Percentiles rank a stretch among this genome's conserved stretches.
These are phyloP conservation scores for Vanessa tameamea DNA, from an alignment of 1,140 invertebrate genomes.

Conservation along the genomic window DNA sequence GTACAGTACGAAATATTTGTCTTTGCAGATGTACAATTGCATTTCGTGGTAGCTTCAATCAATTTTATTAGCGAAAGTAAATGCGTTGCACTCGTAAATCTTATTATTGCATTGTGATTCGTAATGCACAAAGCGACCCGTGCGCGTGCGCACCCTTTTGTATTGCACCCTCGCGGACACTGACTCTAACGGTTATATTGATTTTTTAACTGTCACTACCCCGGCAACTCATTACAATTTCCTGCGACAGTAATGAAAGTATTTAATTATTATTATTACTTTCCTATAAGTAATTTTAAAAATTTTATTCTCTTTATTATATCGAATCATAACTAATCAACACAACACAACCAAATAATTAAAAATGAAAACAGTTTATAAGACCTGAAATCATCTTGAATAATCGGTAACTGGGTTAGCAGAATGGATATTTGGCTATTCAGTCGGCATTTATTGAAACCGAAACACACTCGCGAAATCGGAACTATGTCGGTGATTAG, in stretches of 20 bases:
- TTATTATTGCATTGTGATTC: constrained; percentile 35
- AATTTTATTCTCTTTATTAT: too few relatives aligned
- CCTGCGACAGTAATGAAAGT: constrained; percentile 14
- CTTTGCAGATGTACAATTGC: constrained; percentile 14
- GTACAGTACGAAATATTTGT: background rate
- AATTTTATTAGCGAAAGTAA: constrained; percentile 36
- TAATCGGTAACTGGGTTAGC: constrained; percentile 13
- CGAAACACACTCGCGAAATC: constrained; percentile 37
- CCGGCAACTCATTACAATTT: constrained; percentile 19
- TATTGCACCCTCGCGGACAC: constrained; percentile 64
- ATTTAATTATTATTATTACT: background rate
- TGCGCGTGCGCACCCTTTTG: constrained; percentile 68
- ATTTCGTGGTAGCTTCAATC: constrained; percentile 28
- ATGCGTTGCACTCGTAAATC: constrained; percentile 35
- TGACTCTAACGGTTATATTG: constrained; percentile 72
- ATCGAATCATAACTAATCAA: too few relatives aligned
- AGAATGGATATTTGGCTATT: background rate
- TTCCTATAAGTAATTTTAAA: too few relatives aligned
- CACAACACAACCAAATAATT: too few relatives aligned
- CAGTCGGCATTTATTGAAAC: constrained; percentile 17
- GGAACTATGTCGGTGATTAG: constrained; percentile 39
- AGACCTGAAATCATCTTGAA: too few relatives aligned
- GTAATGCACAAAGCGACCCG: constrained; percentile 41
- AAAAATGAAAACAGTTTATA: too few relatives aligned
- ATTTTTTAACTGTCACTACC: constrained; percentile 76